phyloP scores from a whole-genome alignment of 2,888 invertebrate genomes.

The Callyntrura guangdongensis region DNA sequence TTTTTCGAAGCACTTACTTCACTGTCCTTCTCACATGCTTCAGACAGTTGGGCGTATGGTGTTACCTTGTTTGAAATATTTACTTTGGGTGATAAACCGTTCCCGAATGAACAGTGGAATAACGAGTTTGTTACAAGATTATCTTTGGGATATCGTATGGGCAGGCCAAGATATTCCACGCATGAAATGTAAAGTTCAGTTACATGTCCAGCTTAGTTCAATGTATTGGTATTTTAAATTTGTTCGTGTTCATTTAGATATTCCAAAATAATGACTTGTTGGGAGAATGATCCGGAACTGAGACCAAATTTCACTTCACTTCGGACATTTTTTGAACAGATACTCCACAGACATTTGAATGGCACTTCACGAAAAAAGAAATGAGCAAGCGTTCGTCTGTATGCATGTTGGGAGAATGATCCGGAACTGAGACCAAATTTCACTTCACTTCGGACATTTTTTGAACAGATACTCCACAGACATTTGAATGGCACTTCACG shows the following conservation, averaged over 20 bases:
- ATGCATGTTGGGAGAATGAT: conserved; percentile 77
- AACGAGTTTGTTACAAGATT: too few species aligned
- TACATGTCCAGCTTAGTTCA: too few species aligned
- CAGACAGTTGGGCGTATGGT: conserved; percentile 75
- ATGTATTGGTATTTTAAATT: not conserved
- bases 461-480: too few species aligned
- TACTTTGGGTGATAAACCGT: conserved; percentile 71
- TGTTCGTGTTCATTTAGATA: too few species aligned
- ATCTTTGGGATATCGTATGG: conserved; percentile 74
- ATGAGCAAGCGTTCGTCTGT: too few species aligned
- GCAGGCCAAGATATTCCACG: conserved; percentile 71
- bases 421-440: conserved; percentile 62
- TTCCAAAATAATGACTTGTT: conserved; percentile 69
- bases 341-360: too few species aligned
- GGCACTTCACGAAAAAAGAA: too few species aligned
- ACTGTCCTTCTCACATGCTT: conserved; percentile 61
- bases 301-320: conserved; percentile 60
- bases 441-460: conserved; percentile 33
- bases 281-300: conserved; percentile 67
- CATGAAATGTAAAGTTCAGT: too few species aligned
- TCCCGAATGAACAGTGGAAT: conserved; percentile 75
- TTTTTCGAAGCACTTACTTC: conserved; percentile 72
- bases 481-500: too few species aligned
- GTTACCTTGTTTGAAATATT: conserved; percentile 70
- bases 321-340: conserved; percentile 48